Evolutionary conservation across 2,113 vertebrate species (phyloP).

Genomic region (Syngnathus typhle): DNA sequence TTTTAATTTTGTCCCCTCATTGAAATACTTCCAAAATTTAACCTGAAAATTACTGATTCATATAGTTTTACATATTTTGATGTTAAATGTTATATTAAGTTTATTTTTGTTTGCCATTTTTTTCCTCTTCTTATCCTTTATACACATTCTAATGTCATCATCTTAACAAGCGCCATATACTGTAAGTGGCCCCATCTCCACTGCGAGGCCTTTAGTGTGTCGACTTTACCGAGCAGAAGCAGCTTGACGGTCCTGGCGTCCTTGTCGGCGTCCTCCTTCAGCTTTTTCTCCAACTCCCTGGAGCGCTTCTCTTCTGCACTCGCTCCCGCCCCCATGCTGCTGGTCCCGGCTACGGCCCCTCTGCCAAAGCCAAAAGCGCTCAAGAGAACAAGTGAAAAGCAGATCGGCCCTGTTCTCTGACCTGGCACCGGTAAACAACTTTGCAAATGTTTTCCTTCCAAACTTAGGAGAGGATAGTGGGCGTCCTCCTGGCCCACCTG

Average conservation of each 20-base stretch:
- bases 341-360: slow-evolving; percentile 43
- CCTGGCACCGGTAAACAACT: slow-evolving; percentile 40
- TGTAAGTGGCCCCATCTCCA: background rate
- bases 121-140: too few species aligned
- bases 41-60: too few species aligned
- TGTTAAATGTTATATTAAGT: too few species aligned
- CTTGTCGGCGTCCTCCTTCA: slow-evolving; percentile 92
- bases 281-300: slow-evolving; percentile 91
- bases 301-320: slow-evolving; percentile 95
- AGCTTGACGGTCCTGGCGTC: slow-evolving; percentile 96
- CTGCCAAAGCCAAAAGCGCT: slow-evolving; percentile 40
- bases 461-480: slow-evolving; percentile 73
- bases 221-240: slow-evolving; percentile 87
- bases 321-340: slow-evolving; percentile 88
- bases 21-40: too few species aligned
- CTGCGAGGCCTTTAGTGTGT: background rate
- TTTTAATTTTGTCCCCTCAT: too few species aligned
- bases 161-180: background rate
- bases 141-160: too few species aligned
- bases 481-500: slow-evolving; percentile 59
- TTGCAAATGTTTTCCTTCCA: slow-evolving; percentile 50
- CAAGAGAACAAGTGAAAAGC: background rate
- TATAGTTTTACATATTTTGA: too few species aligned
- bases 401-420: slow-evolving; percentile 1
- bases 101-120: too few species aligned